A percentile compares a stretch with the other conserved stretches of the same genome.
These are phyloP conservation scores for Rhinogobio ventralis DNA, from an alignment of 2,797 vertebrate species.

Conservation along the genomic window DNA sequence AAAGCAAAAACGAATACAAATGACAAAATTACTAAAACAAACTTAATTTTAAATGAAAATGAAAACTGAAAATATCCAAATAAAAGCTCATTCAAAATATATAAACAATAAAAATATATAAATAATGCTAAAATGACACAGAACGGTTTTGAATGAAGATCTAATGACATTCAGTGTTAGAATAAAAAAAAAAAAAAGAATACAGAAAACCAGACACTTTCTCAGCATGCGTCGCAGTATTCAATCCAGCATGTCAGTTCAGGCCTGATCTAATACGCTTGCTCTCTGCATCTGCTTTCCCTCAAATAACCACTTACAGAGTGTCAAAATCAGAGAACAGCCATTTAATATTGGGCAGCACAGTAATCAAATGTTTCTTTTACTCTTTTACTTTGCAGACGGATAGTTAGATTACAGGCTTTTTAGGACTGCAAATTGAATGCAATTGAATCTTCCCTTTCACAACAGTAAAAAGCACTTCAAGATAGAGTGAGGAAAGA, in stretches of 20 bases:
- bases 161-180: neutral
- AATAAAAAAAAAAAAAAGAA: neutral
- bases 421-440: conserved; percentile 53
- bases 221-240: neutral
- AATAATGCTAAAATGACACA: too few species aligned
- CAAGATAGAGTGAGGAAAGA: conserved; percentile 15
- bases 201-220: neutral
- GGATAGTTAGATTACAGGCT: conserved; percentile 59
- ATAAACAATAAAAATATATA: neutral
- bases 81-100: neutral
- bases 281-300: neutral
- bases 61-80: neutral
- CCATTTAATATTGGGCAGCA: conserved; percentile 32
- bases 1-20: neutral
- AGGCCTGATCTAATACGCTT: neutral
- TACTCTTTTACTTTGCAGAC: conserved; percentile 30
- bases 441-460: conserved; percentile 51
- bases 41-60: neutral
- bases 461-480: conserved; percentile 37
- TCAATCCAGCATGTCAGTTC: neutral
- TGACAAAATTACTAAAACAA: too few species aligned
- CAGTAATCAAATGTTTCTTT: conserved; percentile 49
- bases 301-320: neutral
- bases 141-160: neutral
- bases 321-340: conserved; percentile 19